A percentile compares a stretch with the other conserved stretches of the same genome.
Conservation (phyloP, 1,140 invertebrate species). For the Drosophila ananassae region DNA sequence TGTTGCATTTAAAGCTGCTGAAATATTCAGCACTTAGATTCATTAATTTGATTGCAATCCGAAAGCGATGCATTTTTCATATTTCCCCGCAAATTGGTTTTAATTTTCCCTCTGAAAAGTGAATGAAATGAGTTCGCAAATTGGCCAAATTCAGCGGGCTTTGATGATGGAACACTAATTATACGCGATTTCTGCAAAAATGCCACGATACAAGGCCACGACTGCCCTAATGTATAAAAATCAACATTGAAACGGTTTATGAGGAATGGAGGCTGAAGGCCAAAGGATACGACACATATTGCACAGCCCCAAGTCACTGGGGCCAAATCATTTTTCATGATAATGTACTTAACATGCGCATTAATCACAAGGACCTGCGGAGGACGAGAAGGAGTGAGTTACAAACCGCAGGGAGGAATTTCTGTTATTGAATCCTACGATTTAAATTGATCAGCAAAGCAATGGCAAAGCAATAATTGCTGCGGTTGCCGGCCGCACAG, state of each 20-base stretch:
- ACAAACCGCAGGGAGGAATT: conserved; percentile 38
- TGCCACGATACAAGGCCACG: not conserved
- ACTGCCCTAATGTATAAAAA: conserved; percentile 33
- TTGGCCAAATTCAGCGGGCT: conserved; percentile 29
- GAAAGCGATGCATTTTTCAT: conserved; percentile 45
- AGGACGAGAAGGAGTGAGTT: not conserved
- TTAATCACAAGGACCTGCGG: conserved; percentile 58
- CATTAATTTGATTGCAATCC: conserved; percentile 49
- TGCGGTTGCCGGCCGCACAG: conserved; percentile 52
- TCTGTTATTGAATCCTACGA: conserved; percentile 71
- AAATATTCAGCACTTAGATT: conserved; percentile 51
- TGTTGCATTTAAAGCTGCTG: conserved; percentile 14
- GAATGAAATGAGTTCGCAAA: conserved; percentile 37
- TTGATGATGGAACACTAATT: conserved; percentile 30
- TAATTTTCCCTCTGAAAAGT: conserved; percentile 17
- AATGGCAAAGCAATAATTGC: conserved; percentile 71
- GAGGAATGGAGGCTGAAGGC: conserved; percentile 32
- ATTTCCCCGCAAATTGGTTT: conserved; percentile 20
- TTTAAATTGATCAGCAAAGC: conserved; percentile 68
- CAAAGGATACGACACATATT: conserved; percentile 55
- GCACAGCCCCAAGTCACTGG: conserved; percentile 13
- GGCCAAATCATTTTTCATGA: conserved; percentile 67
- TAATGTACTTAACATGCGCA: conserved; percentile 69
- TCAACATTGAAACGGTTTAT: conserved; percentile 68
- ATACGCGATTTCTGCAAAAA: not conserved